These are phyloP conservation scores for Sylvia borin DNA, from an alignment of 2,797 vertebrate species.

Conservation along the genomic window DNA sequence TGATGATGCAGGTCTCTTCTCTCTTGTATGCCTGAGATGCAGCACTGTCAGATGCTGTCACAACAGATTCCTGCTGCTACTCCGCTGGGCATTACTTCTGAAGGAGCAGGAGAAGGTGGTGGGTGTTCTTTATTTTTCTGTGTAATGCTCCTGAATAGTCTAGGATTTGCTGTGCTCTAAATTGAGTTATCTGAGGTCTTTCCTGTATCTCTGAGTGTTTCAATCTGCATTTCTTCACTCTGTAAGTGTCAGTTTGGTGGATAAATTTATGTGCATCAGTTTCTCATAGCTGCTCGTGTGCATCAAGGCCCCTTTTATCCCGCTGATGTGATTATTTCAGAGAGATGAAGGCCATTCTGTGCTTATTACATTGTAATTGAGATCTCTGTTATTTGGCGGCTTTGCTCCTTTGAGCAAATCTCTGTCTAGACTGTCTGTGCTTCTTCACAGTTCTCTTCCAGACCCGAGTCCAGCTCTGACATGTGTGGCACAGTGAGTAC, in stretches of 20 bases:
- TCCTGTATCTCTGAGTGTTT: neutral
- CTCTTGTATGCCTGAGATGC: neutral
- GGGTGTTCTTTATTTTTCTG: slow-evolving; percentile 18
- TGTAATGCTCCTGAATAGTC: neutral
- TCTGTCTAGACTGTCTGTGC: neutral
- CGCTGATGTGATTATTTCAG: slow-evolving; percentile 17
- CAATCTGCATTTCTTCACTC: neutral
- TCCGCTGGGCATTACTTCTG: slow-evolving; percentile 13
- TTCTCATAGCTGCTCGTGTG: neutral
- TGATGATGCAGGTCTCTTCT: neutral
- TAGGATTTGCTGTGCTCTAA: neutral
- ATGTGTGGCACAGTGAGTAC: neutral
- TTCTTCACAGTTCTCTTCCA: neutral
- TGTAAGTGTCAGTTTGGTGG: neutral
- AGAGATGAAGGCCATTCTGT: neutral
- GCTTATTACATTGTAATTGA: slow-evolving; percentile 14
- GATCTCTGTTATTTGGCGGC: neutral
- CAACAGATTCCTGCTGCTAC: slow-evolving; percentile 6
- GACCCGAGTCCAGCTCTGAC: neutral
- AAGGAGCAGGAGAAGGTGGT: neutral
- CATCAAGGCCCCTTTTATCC: neutral
- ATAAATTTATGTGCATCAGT: neutral
- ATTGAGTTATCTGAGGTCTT: neutral
- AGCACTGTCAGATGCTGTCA: slow-evolving; percentile 8
- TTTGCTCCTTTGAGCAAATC: slow-evolving; percentile 15